Percentiles rank a stretch among this genome's conserved stretches.
Conservation (phyloP, 2,888 invertebrate species). For the Microctonus aethiopoides region DNA sequence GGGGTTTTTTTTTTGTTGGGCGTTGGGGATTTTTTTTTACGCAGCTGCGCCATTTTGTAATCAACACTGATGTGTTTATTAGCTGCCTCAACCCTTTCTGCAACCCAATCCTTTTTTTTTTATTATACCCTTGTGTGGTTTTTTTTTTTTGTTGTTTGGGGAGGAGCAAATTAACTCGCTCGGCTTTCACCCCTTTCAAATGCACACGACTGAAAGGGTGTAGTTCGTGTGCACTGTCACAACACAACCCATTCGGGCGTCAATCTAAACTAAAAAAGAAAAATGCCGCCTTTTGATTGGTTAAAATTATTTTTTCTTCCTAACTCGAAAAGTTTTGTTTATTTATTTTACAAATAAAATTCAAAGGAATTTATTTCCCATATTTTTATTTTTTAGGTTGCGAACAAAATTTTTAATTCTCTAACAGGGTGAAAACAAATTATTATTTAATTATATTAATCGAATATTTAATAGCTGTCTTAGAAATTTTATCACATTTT, state of each 20-base stretch:
- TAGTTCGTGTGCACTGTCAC: constrained; percentile 58
- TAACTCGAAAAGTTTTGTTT: too few relatives aligned
- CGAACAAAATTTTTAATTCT: too few relatives aligned
- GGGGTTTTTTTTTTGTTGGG: too few relatives aligned
- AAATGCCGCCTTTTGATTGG: neutral
- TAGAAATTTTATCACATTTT: too few relatives aligned
- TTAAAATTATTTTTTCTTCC: too few relatives aligned
- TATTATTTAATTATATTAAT: too few relatives aligned
- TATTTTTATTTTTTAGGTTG: too few relatives aligned
- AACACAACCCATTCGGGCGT: constrained; percentile 60
- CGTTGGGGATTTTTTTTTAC: too few relatives aligned
- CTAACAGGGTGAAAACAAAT: too few relatives aligned
- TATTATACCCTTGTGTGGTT: neutral
- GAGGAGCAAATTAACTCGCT: neutral
- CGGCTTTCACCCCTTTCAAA: neutral
- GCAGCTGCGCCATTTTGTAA: constrained; percentile 1
- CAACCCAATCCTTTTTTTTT: neutral
- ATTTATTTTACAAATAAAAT: too few relatives aligned
- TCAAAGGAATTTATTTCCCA: too few relatives aligned
- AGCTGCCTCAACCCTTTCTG: neutral
- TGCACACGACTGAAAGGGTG: neutral
- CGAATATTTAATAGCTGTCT: too few relatives aligned
- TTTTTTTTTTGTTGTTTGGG: neutral
- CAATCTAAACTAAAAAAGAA: constrained; percentile 44
- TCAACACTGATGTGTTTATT: neutral